These are phyloP conservation scores for Corbicula japonica DNA, from an alignment of 2,888 invertebrate genomes.

Conservation along the genomic window DNA sequence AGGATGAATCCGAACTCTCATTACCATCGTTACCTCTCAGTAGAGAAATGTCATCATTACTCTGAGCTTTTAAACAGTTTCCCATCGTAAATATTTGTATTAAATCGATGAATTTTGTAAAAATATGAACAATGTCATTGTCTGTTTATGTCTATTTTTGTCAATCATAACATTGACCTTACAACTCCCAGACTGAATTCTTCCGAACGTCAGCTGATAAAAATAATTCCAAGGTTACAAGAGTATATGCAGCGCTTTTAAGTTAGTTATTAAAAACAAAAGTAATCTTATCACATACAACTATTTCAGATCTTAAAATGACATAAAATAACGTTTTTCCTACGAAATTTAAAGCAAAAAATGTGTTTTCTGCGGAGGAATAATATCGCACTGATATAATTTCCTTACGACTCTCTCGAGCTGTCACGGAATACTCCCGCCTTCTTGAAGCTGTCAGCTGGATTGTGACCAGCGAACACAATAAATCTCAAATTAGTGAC, in stretches of 20 bases:
- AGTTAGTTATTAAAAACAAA: too few species aligned
- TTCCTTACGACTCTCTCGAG: too few species aligned
- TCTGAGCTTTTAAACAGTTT: constrained; percentile 87
- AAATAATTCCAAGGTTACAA: constrained; percentile 55
- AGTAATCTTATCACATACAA: too few species aligned
- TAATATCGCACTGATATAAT: too few species aligned
- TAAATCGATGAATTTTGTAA: constrained; percentile 8
- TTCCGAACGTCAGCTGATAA: constrained; percentile 55
- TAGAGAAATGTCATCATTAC: constrained; percentile 87
- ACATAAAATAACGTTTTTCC: too few species aligned
- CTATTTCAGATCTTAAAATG: too few species aligned
- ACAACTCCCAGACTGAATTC: constrained; percentile 26
- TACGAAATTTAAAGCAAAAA: too few species aligned
- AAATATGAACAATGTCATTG: constrained; percentile 38
- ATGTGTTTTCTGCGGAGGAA: too few species aligned
- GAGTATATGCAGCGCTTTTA: too few species aligned
- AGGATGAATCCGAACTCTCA: constrained; percentile 77
- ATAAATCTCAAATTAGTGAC: too few species aligned
- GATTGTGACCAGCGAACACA: too few species aligned
- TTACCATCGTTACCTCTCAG: constrained; percentile 84
- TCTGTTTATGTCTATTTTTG: constrained; percentile 21
- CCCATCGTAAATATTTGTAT: constrained; percentile 83
- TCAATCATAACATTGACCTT: constrained; percentile 54
- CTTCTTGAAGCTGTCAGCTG: too few species aligned
- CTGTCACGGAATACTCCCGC: constrained; percentile 17